Evolutionary conservation across 2,797 vertebrate species (phyloP), one percentile per base, ranked within the genome.

Genomic region (Naso thynnoides): DNA sequence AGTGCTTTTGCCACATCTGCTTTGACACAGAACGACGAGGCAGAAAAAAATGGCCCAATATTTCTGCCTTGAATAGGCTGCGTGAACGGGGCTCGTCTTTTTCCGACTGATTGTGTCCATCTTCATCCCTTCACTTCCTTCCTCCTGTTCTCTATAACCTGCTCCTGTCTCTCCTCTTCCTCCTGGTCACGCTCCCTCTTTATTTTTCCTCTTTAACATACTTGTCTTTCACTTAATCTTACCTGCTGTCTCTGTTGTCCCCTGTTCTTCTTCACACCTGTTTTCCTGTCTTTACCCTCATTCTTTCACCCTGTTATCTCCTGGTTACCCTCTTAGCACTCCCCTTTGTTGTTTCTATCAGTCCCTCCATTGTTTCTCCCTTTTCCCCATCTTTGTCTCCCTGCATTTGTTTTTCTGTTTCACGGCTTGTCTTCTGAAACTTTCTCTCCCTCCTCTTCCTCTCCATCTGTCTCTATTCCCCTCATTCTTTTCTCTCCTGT

Each of bases 341-440:
- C n/a, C 41, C 21, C 26, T 42, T 23, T 19, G 45, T 27, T 38
- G 44, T 58, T 73, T 63, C 45, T 48, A 41, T 57, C 26, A 14
- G 39, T 31, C 10, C 4, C 33, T 65, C 27, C 8, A 6, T 19
- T 50, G 36, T 29, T 38, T 39, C 9, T 48, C 29, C 41, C 31
- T 26, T 8, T 15, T 4, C 27, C 10, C 61, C 29, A 6, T 18
- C 26, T 59, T 8, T n/a, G 8, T 33, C 27, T 26, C 29, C 10
- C 21, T n/a, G 6, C 44, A 39, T 73, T 67, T 38, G 3, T 66
- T 73, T 33, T 67, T 2, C 16, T 59, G 24, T 65, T 50, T 81
- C 45, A 58, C 70, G 76, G 65, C 74, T 71, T 58, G 58, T 67
- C 64, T 67, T 55, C 21, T n/a, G 60, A 60, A 76, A 78, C 64